Evolutionary conservation across 2,888 invertebrate species (phyloP).

Genomic region (Pegoplata infirma): DNA sequence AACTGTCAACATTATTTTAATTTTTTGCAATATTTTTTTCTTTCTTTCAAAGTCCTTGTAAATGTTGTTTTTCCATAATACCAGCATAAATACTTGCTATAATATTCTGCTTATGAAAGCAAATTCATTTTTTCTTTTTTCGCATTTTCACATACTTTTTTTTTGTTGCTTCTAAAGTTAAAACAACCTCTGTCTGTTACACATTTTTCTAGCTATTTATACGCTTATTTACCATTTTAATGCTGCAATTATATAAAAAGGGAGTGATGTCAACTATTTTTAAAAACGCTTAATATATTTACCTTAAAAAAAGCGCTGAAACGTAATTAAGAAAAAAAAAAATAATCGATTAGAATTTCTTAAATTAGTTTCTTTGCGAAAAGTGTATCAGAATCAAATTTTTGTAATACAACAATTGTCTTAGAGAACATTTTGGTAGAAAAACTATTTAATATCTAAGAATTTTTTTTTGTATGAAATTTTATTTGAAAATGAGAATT

Average conservation of each 20-base stretch:
- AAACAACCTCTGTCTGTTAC: not conserved
- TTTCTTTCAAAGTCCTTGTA: slow-evolving; percentile 19
- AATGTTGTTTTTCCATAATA: slow-evolving; percentile 47
- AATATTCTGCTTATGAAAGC: slow-evolving; percentile 54
- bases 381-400: no score
- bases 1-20: slow-evolving; percentile 50
- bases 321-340: not conserved
- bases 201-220: slow-evolving; percentile 12
- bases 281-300: no score
- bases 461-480: no score
- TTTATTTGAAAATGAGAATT: no score
- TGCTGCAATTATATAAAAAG: not conserved
- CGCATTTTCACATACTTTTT: not conserved
- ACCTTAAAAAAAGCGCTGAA: no score
- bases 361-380: no score
- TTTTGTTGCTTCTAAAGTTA: not conserved
- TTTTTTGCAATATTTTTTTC: slow-evolving; percentile 6
- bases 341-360: no score
- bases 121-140: slow-evolving; percentile 15
- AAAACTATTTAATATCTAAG: no score
- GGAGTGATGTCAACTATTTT: no score
- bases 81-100: slow-evolving; percentile 38
- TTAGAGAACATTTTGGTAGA: no score
- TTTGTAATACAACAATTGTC: no score
- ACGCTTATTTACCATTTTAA: slow-evolving; percentile 2